Evolutionary conservation across 2,888 invertebrate genomes (phyloP).

Genomic region (Busseola fusca): DNA sequence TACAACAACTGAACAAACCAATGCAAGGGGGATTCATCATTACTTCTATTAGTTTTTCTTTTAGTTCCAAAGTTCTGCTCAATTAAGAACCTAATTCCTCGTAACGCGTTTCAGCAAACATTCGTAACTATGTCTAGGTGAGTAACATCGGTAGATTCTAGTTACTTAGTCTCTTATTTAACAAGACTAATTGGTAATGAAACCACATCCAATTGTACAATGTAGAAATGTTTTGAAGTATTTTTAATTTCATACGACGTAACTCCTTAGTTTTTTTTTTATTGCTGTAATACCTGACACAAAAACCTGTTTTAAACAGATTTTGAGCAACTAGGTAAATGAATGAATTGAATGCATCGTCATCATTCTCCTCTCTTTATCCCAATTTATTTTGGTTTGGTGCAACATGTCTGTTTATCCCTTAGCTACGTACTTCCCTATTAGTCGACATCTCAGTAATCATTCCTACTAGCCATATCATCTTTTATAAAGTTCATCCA

Average conservation of each 20-base stretch:
- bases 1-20: not conserved
- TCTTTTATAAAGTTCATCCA: not conserved
- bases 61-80: slow-evolving; percentile 38
- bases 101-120: slow-evolving; percentile 36
- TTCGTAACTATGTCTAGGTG: slow-evolving; percentile 32
- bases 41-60: slow-evolving; percentile 24
- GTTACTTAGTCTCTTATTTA: not conserved
- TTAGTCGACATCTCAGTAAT: not conserved
- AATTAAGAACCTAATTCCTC: slow-evolving; percentile 47
- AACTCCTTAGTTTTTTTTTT: not conserved
- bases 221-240: not conserved
- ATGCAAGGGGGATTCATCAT: slow-evolving; percentile 15
- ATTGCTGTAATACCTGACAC: slow-evolving; percentile 12
- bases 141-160: not conserved
- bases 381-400: not conserved
- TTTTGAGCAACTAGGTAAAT: slow-evolving; percentile 2
- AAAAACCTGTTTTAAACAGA: slow-evolving; percentile 16
- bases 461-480: not conserved
- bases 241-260: not conserved
- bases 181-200: slow-evolving; percentile 1
- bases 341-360: not conserved
- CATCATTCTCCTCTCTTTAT: no score
- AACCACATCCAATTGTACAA: not conserved
- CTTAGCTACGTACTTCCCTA: no score
- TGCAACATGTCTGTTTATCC: not conserved